phyloP scores from a whole-genome alignment of 2,888 invertebrate genomes.

The Oligia latruncula region DNA sequence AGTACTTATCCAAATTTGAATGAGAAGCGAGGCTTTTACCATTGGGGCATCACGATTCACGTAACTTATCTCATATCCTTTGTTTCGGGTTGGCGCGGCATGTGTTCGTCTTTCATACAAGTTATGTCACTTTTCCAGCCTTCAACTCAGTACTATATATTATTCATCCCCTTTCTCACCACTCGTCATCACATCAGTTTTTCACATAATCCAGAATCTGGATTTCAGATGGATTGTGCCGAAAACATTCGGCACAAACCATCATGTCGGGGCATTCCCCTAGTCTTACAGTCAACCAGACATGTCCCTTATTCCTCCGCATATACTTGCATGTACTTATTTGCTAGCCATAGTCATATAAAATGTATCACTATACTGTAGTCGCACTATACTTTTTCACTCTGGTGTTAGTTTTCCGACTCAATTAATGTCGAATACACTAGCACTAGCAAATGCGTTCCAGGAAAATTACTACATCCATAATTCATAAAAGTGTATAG shows the following conservation, averaged over 20 bases:
- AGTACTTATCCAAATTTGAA: not conserved
- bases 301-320: too few species aligned
- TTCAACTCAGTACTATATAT: too few species aligned
- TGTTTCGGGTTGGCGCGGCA: not conserved
- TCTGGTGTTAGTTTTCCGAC: not conserved
- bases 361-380: too few species aligned
- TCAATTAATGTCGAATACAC: not conserved
- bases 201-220: too few species aligned
- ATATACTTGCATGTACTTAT: too few species aligned
- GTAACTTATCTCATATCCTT: not conserved
- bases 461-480: not conserved
- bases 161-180: not conserved
- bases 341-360: too few species aligned
- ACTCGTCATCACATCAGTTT: not conserved
- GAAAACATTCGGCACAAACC: too few species aligned
- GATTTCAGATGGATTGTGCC: too few species aligned
- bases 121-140: not conserved
- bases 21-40: not conserved
- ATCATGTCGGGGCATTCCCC: too few species aligned
- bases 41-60: not conserved
- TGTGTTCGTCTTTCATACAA: not conserved
- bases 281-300: too few species aligned
- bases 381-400: not conserved
- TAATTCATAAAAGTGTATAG: too few species aligned
- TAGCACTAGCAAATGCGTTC: conserved; percentile 3